Evolutionary conservation across 2,113 vertebrate species (phyloP).

Genomic region (Riparia riparia): DNA sequence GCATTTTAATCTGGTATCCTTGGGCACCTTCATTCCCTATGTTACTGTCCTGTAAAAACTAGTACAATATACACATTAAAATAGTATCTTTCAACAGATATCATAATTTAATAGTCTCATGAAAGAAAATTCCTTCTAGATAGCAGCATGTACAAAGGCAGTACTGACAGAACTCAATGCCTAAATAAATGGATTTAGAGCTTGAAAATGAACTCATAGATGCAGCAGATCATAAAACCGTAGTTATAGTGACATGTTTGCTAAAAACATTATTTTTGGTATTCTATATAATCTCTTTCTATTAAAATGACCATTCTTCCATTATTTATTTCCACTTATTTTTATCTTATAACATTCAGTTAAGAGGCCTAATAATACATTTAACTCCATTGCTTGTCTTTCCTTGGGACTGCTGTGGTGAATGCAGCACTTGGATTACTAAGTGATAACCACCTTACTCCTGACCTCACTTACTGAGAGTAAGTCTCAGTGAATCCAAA

Average conservation of each 20-base stretch:
- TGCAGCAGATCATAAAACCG: not conserved
- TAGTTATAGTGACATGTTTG: not conserved
- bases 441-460: not conserved
- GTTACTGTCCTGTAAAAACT: not conserved
- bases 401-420: not conserved
- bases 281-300: not conserved
- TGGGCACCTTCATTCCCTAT: not conserved
- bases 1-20: not conserved
- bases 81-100: not conserved
- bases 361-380: not conserved
- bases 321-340: not conserved
- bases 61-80: not conserved
- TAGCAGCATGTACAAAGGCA: not conserved
- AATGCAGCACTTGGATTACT: not conserved
- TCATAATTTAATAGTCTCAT: not conserved
- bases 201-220: not conserved
- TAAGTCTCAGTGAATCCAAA: not conserved
- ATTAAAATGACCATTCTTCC: not conserved
- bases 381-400: not conserved
- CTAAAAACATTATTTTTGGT: not conserved
- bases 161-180: not conserved
- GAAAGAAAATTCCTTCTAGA: not conserved
- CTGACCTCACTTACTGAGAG: not conserved
- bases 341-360: not conserved
- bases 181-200: not conserved